Base-by-base conservation (phyloP, 2,888 invertebrate genomes). In the Orchesella flavescens region DNA sequence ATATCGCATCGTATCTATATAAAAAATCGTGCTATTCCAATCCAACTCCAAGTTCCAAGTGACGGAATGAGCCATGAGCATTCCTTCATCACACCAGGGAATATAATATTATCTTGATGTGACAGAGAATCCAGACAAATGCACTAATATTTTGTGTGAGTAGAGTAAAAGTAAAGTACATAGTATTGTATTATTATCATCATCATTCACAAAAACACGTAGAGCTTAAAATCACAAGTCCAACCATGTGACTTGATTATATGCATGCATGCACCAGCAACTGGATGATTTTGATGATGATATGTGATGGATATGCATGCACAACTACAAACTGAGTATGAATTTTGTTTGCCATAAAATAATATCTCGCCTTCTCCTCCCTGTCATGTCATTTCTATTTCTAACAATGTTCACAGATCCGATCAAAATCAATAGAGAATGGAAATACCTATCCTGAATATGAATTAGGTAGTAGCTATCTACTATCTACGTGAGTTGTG, bases 61-160 rank as follows among this genome's bases (percentile, higher is more conserved):
- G 53, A 49, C 44, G 61, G 46, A 73, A 46, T 59, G 61, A 73
- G 59, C 12, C 57, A 61, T 13, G 44, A 61, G 61, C 57, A 57
- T 57, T 57, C 17, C 10, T 68, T 68, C 71, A 57, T 13, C 61
- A 66, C 66, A n/a, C 44, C 7, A 10, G 66, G 19, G 21, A 10
- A 19, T 21, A 63, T 66, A 66, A 17, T 43, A 66, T 44, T 24
- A 43, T 49, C 17, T 43, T 43, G 66, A 66, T 66, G 66, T 66
- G 66, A 66, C 66, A 66, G 66, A 19, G 66, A 66, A 66, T 43
- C 66, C 66, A 43, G 66, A 66, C 66, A 66, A 66, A 44, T 66
- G 66, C 66, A 66, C 44, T 43, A 44, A 66, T 44, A 66, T 44
- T 66, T 15, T 44, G 17, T n/a, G n/a, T n/a, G n/a, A n/a, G n/a